Base-by-base conservation (phyloP, 2,113 vertebrate genomes). In the Anoura caudifer region DNA sequence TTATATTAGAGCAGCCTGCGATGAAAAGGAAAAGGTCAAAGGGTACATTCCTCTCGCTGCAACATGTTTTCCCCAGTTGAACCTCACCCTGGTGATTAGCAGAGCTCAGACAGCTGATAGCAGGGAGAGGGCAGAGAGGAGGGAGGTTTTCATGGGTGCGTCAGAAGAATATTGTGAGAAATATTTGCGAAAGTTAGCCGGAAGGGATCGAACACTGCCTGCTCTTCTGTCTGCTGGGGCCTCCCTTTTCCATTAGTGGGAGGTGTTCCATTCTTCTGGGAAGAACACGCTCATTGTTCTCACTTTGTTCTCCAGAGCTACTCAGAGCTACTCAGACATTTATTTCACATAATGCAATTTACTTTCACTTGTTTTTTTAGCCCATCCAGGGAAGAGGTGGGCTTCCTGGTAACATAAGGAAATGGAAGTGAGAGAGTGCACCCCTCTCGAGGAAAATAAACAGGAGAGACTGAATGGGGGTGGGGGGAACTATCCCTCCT, bases 11-110 rank as follows among this genome's bases (percentile, higher is more conserved):
- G 82, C 45, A 73, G 85, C 45, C 2, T 0, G 67, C 70, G 94
- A 94, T 94, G 86, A 63, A 97, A 93, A 95, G 85, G 45, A 77
- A 95, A 94, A 77, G 97, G 95, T 97, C 91, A 96, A 92, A 97
- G 95, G 83, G 93, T 94, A 89, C 93, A 97, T 96, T 98, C 96
- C 33, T 82, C 91, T 84, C 73, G 16, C 76, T 70, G 67, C 47
- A 96, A 90, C 76, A 90, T 84, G 91, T 96, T 98, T 97, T 91
- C 76, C 92, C 79, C 89, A 85, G 83, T 79, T 92, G 96, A 97
- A 97, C 96, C 93, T 96, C 95, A 59, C 95, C 76, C 91, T 73
- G 45, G 5, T 88, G 69, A 80, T 91, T 67, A 92, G 19, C 28
- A 52, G 50, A 94, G 2, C 63, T 79, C 15, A 85, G 65, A 96